Percentiles rank a stretch among this genome's conserved stretches.
These are phyloP conservation scores for Phalera bucephala DNA, from an alignment of 2,888 invertebrate species.

Conservation along the genomic window DNA sequence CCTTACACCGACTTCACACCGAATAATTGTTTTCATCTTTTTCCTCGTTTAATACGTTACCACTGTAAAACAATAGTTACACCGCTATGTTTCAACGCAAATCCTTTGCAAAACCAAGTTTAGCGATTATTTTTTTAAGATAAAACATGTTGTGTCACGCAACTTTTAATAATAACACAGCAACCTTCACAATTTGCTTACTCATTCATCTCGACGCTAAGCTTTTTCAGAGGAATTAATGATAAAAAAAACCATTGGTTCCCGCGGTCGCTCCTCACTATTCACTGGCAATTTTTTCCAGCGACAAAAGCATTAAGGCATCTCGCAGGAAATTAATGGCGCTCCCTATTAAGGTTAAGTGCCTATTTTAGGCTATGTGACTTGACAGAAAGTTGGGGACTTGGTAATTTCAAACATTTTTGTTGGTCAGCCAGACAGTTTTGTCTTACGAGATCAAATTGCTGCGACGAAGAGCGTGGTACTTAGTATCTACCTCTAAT, in stretches of 20 bases:
- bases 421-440: slow-evolving; percentile 28
- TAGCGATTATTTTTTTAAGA: slow-evolving; percentile 22
- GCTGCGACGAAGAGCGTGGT: background rate
- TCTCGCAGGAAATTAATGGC: slow-evolving; percentile 69
- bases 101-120: too few species aligned
- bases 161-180: slow-evolving; percentile 32
- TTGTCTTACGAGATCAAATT: slow-evolving; percentile 20
- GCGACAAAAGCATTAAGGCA: slow-evolving; percentile 64
- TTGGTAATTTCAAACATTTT: slow-evolving; percentile 45
- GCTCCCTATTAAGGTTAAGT: slow-evolving; percentile 70
- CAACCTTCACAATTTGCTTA: slow-evolving; percentile 24
- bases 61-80: too few species aligned
- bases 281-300: slow-evolving; percentile 50
- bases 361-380: slow-evolving; percentile 69
- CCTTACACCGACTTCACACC: too few species aligned
- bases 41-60: too few species aligned
- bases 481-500: too few species aligned
- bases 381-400: slow-evolving; percentile 62
- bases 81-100: too few species aligned
- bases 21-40: too few species aligned
- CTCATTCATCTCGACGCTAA: slow-evolving; percentile 33
- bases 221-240: slow-evolving; percentile 36
- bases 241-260: slow-evolving; percentile 40
- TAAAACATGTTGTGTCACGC: slow-evolving; percentile 25
- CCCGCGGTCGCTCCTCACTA: slow-evolving; percentile 42